These are phyloP conservation scores for Microtus obscurus DNA, from an alignment of 2,797 vertebrate genomes.

Conservation along the genomic window DNA sequence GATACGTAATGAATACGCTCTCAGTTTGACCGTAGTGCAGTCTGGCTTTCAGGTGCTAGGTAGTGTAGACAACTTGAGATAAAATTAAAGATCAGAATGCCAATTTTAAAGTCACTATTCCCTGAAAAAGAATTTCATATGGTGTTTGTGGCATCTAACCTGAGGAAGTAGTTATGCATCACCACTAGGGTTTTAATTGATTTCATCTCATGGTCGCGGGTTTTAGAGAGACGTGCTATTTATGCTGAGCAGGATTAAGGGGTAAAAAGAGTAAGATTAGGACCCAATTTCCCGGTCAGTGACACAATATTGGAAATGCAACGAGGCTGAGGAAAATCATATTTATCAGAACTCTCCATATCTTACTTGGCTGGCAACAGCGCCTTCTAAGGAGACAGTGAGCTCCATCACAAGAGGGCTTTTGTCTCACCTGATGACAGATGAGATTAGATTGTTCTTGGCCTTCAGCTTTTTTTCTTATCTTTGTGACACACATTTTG, in stretches of 20 bases:
- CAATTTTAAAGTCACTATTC: constrained; percentile 30
- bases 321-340: constrained; percentile 8
- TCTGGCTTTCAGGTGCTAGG: constrained; percentile 39
- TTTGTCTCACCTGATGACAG: not conserved
- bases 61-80: constrained; percentile 17
- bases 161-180: not conserved
- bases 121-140: not conserved
- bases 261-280: not conserved
- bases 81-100: constrained; percentile 52
- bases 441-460: not conserved
- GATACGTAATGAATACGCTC: not conserved
- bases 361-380: not conserved
- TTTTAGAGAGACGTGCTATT: constrained; percentile 18
- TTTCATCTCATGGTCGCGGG: not conserved
- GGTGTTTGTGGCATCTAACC: constrained; percentile 24
- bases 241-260: constrained; percentile 11
- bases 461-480: not conserved
- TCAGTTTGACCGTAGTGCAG: constrained; percentile 46
- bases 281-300: not conserved
- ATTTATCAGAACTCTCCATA: constrained; percentile 16
- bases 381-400: not conserved
- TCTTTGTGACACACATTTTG: constrained; percentile 9
- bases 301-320: not conserved
- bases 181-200: not conserved
- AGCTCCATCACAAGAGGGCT: not conserved